phyloP scores from a whole-genome alignment of 2,888 invertebrate species.

The Caenorhabditis uteleia region DNA sequence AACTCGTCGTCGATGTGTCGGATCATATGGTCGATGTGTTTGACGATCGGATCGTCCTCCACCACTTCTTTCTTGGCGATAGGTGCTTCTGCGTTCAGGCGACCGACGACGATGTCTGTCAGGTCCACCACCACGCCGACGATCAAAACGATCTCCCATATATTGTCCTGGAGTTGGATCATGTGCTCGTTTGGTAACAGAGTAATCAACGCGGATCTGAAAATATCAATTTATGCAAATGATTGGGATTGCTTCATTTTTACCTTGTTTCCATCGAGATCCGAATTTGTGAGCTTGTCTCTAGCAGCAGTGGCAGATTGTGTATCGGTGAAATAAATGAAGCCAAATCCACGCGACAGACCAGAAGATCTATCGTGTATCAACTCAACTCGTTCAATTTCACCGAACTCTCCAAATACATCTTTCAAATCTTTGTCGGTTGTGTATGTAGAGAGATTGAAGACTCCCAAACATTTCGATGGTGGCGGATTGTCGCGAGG shows the following conservation, averaged over 20 bases:
- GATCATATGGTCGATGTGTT: conserved; percentile 38
- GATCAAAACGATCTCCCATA: conserved; percentile 54
- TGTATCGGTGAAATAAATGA: conserved; percentile 57
- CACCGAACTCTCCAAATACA: conserved; percentile 89
- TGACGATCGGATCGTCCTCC: too few relatives aligned
- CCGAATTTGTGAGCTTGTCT: conserved; percentile 47
- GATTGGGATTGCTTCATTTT: too few relatives aligned
- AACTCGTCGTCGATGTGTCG: conserved; percentile 24
- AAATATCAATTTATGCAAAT: too few relatives aligned
- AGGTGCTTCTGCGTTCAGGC: too few relatives aligned
- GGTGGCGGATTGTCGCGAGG: conserved; percentile 80
- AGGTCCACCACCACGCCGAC: conserved; percentile 14
- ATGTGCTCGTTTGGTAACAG: conserved; percentile 63
- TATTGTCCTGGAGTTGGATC: conserved; percentile 67
- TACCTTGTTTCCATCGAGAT: conserved; percentile 49
- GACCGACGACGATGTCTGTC: too few relatives aligned
- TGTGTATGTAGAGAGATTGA: conserved; percentile 90
- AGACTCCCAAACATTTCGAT: conserved; percentile 89
- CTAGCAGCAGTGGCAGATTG: conserved; percentile 61
- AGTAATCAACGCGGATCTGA: conserved; percentile 65
- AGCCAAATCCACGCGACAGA: conserved; percentile 66
- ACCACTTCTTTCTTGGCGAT: too few relatives aligned
- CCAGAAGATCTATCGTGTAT: conserved; percentile 87
- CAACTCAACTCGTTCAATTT: conserved; percentile 86
- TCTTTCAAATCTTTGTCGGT: conserved; percentile 89